Conservation (phyloP, 2,113 vertebrate genomes). For the Eurystomus gularis region DNA sequence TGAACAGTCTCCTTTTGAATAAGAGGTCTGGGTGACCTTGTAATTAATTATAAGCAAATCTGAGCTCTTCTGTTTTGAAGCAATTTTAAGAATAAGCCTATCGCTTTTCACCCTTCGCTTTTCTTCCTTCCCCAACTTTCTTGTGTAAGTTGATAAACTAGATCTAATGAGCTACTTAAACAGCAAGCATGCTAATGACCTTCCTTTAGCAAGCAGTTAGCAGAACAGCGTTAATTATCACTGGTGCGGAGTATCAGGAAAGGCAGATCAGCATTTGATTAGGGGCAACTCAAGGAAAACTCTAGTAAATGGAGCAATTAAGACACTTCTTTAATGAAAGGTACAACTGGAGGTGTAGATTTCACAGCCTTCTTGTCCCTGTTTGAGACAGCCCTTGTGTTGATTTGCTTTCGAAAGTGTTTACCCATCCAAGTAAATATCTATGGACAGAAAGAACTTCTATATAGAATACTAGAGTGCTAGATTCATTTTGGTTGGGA, state of each 20-base stretch:
- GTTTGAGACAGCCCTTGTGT: background rate
- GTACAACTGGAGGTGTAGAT: background rate
- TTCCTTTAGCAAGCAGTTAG: slow-evolving; percentile 39
- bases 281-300: background rate
- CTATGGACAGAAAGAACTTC: background rate
- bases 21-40: background rate
- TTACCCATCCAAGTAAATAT: background rate
- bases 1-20: background rate
- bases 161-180: slow-evolving; percentile 40
- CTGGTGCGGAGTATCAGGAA: background rate
- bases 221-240: slow-evolving; percentile 28
- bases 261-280: slow-evolving; percentile 24
- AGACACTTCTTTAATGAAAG: background rate
- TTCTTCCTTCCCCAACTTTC: background rate
- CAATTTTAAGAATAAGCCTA: background rate
- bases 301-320: background rate
- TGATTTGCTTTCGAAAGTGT: background rate
- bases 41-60: background rate
- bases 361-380: background rate
- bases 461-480: background rate
- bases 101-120: background rate
- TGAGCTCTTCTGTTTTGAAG: background rate
- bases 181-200: slow-evolving; percentile 19
- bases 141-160: background rate
- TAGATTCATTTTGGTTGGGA: no score